Evolutionary conservation across 2,888 invertebrate species (phyloP), one percentile per base, ranked within the genome.

Genomic region (Aspidiotus rigidus): DNA sequence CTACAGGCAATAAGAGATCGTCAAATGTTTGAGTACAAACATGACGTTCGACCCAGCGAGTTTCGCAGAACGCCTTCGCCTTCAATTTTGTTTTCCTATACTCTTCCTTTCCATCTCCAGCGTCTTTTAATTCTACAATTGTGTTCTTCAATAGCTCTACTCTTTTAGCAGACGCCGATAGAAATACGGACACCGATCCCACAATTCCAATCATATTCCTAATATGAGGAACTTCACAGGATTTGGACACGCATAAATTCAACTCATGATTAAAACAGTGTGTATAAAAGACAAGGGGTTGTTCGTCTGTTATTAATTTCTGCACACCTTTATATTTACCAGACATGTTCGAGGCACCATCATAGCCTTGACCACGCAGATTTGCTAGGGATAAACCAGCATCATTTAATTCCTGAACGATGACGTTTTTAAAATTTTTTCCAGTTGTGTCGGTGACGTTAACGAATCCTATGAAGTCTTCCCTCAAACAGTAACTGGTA

Each of bases 341-440:
- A 8, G 56, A 10, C 56, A 56, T 56, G 15, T 56, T 56, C 8
- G 56, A 56, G 8, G n/a, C 56, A 56, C 56, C 56, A n/a, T 56
- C 56, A 56, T 56, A 56, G 8, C 16, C 16, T 56, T 56, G 56
- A 10, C 56, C 56, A 56, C 16, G 16, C 9, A 56, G 16, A 56
- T 56, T 56, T 56, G 56, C 7, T 56, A 56, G 7, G 11, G 56
- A 56, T 56, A 56, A 15, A n/a, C 56, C 16, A 8, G 15, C 8
- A 44, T 44, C 11, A 44, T 44, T 44, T 11, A 44, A 44, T 44
- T 44, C 49, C 11, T 44, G 49, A 44, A 44, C 49, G 8, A 44
- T 44, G 8, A 10, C 11, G 11, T 8, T 10, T 44, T 44, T 44
- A 8, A 44, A 11, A 11, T 44, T 44, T 10, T 8, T 11, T 44